These are phyloP conservation scores for Chloroclysta siterata DNA, from an alignment of 2,888 invertebrate genomes.

Conservation along the genomic window DNA sequence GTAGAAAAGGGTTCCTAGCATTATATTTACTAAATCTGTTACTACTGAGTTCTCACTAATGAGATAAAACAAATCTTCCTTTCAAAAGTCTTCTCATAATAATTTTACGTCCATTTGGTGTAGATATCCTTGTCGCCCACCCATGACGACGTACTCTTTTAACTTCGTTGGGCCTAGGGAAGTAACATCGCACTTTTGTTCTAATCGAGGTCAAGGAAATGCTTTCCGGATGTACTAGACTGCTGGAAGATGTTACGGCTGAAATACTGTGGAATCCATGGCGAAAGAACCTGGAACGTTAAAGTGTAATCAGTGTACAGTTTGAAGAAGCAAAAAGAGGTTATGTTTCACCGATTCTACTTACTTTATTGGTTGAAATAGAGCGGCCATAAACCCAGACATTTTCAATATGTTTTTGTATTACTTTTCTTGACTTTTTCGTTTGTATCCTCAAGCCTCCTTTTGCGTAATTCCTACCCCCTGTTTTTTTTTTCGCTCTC, in stretches of 20 bases:
- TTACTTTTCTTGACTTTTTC: no score
- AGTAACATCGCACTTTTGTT: conserved; percentile 87
- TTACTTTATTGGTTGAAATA: conserved; percentile 69
- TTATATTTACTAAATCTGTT: background rate
- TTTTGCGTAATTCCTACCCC: no score
- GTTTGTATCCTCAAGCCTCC: no score
- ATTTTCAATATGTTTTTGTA: conserved; percentile 32
- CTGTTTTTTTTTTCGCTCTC: no score
- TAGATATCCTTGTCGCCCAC: conserved; percentile 88
- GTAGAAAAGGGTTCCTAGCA: background rate
- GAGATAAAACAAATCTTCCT: conserved; percentile 88
- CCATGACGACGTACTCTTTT: conserved; percentile 89
- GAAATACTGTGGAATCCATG: conserved; percentile 58
- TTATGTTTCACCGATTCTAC: conserved; percentile 8
- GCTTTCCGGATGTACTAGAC: conserved; percentile 63
- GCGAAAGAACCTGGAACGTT: conserved; percentile 61
- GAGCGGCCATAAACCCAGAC: conserved; percentile 63
- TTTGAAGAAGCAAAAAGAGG: no score
- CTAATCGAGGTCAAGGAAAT: conserved; percentile 65
- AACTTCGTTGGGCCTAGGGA: conserved; percentile 90
- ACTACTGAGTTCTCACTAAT: conserved; percentile 66
- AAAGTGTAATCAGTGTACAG: no score
- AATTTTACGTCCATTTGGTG: conserved; percentile 87
- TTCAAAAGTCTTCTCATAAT: conserved; percentile 91
- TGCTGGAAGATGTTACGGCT: conserved; percentile 48